These are phyloP conservation scores for Eudyptes chrysolophus DNA, from an alignment of 2,113 vertebrate species.

Conservation along the genomic window DNA sequence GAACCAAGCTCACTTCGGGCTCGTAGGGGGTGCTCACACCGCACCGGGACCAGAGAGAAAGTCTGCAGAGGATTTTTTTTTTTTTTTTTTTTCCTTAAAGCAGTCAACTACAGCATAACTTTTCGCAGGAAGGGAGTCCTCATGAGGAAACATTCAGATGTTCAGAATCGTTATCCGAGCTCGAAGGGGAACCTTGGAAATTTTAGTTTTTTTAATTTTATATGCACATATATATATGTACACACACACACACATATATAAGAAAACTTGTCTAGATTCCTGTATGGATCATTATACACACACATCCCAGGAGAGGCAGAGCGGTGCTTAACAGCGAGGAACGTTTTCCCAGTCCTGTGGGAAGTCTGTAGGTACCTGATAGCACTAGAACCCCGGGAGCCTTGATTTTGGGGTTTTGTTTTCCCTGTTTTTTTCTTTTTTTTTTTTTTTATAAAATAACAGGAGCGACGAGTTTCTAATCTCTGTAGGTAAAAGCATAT, in stretches of 20 bases:
- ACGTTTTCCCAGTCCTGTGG: neutral
- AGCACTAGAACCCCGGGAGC: neutral
- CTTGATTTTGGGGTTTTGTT: neutral
- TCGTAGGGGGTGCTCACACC: fast-evolving
- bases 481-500: neutral
- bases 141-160: neutral
- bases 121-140: neutral
- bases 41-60: neutral
- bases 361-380: neutral
- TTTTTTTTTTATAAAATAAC: neutral
- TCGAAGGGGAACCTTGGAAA: neutral
- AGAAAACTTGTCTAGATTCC: neutral
- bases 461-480: neutral
- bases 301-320: neutral
- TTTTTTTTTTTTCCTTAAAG: neutral
- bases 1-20: neutral
- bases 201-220: neutral
- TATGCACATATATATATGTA: too few relatives aligned
- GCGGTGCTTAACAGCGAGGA: fast-evolving
- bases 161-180: neutral
- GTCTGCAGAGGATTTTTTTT: neutral
- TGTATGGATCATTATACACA: neutral
- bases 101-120: neutral
- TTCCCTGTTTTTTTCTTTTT: fast-evolving
- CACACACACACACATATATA: neutral